Conservation (phyloP, 2,888 invertebrate species). For the Nemotelus pantherinus region DNA sequence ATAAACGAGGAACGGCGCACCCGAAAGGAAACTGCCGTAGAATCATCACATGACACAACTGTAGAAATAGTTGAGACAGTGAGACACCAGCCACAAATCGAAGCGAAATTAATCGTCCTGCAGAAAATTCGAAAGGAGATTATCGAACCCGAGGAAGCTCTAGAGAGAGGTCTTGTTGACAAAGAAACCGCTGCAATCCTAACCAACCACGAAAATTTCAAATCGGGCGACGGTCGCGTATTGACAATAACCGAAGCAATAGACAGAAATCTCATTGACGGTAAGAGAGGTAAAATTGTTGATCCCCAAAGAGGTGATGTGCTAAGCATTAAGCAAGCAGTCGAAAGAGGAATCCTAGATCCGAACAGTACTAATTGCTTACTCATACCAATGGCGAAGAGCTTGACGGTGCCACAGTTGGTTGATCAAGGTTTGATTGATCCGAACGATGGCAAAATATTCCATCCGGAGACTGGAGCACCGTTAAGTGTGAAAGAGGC, state of each 20-base stretch:
- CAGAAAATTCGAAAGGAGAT: conserved; percentile 83
- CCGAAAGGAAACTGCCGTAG: conserved; percentile 67
- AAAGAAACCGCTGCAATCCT: conserved; percentile 77
- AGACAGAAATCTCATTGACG: conserved; percentile 74
- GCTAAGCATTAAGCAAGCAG: conserved; percentile 83
- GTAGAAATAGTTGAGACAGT: conserved; percentile 70
- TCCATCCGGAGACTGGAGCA: conserved; percentile 88
- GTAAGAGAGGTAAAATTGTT: conserved; percentile 78
- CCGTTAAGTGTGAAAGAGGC: conserved; percentile 83
- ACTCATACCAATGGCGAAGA: conserved; percentile 81
- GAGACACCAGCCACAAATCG: conserved; percentile 69
- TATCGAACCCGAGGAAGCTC: conserved; percentile 79
- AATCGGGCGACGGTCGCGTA: conserved; percentile 69
- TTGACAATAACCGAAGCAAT: conserved; percentile 82
- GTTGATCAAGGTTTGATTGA: conserved; percentile 87
- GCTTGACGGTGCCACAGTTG: conserved; percentile 84
- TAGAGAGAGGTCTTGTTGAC: conserved; percentile 82
- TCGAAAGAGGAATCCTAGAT: conserved; percentile 84
- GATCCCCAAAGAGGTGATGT: conserved; percentile 86
- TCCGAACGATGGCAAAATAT: conserved; percentile 74
- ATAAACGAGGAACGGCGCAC: conserved; percentile 69
- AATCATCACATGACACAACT: conserved; percentile 75
- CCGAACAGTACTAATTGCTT: conserved; percentile 78
- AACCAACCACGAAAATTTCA: conserved; percentile 70
- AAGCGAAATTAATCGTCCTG: conserved; percentile 76